Percentiles rank a stretch among this genome's conserved stretches.
phyloP scores from a whole-genome alignment of 2,797 vertebrate genomes.

The Sylvia borin region DNA sequence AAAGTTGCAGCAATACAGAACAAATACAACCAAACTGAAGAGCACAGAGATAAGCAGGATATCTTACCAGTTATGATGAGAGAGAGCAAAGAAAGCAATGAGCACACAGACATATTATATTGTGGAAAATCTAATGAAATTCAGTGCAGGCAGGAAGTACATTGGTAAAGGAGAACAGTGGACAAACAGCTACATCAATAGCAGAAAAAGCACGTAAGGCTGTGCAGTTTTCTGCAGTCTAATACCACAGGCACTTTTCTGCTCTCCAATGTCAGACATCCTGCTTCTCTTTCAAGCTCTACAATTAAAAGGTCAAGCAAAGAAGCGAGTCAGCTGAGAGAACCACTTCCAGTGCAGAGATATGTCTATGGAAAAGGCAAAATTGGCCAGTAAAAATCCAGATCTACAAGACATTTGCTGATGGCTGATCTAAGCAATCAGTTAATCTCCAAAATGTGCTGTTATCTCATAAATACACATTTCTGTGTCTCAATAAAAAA shows the following conservation, averaged over 20 bases:
- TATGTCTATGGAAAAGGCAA: not conserved
- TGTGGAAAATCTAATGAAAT: not conserved
- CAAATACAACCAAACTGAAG: not conserved
- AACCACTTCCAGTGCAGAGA: not conserved
- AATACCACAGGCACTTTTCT: not conserved
- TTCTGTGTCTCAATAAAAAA: not conserved
- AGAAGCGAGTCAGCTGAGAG: not conserved
- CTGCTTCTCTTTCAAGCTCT: not conserved
- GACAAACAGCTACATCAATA: not conserved
- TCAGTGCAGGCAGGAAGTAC: not conserved
- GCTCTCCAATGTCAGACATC: not conserved
- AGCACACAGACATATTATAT: accelerated
- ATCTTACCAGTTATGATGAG: not conserved
- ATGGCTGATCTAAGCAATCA: not conserved
- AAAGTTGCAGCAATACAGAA: not conserved
- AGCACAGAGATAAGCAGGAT: not conserved
- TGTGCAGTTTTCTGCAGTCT: not conserved
- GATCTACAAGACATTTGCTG: not conserved
- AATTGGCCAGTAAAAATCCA: not conserved
- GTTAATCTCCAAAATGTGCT: not conserved
- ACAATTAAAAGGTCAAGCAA: slow-evolving; percentile 4
- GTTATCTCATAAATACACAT: not conserved
- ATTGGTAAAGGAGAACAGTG: not conserved
- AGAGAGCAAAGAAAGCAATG: not conserved
- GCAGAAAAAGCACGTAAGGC: not conserved